Evolutionary conservation across 2,113 vertebrate genomes (phyloP), one percentile per base, ranked within the genome.

Genomic region (Felis chaus): DNA sequence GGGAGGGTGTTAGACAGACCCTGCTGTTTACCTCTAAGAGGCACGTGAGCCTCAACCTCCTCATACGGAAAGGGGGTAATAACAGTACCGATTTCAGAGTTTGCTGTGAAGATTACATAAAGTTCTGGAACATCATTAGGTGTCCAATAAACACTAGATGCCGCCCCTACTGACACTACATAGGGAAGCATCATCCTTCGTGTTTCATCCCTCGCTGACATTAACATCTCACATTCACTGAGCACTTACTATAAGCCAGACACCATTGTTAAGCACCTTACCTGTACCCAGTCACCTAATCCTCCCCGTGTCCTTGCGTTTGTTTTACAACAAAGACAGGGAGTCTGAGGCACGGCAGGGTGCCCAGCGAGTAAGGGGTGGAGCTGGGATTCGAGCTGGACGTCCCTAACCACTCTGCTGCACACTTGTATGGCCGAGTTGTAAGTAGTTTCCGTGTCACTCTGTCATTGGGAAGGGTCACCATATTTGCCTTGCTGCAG

Each of bases 181-280:
- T 33, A 31, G 33, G 12, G 39, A 73, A 31, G 27, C 21, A n/a
- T 5, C 6, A 0, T 0, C 9, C 33, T 10, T 48, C 33, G 0
- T 4, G 7, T n/a, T 63, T 8, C 9, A 21, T 3, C 68, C 53
- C 81, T 13, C 25, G 1, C 63, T 36, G 5, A 18, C 2, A 7
- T 23, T 10, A 27, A 25, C 19, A 7, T 7, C 19, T 65, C 18
- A 19, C n/a, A 9, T 80, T 41, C 21, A 33, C 41, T 11, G 18
- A 63, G 27, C 39, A 8, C 36, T 31, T 57, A 45, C 53, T 48
- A 27, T 7, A 25, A 23, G 23, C 91, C 71, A 65, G 27, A 4
- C 4, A 1, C 66, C n/a, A 0, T 39, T 36, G 33, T 7, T 53
- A 31, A 36, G 45, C 71, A 12, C 69, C 50, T 78, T 14, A 31